These are phyloP conservation scores for Agrilus biguttatus DNA, from an alignment of 2,888 invertebrate species.

Conservation along the genomic window DNA sequence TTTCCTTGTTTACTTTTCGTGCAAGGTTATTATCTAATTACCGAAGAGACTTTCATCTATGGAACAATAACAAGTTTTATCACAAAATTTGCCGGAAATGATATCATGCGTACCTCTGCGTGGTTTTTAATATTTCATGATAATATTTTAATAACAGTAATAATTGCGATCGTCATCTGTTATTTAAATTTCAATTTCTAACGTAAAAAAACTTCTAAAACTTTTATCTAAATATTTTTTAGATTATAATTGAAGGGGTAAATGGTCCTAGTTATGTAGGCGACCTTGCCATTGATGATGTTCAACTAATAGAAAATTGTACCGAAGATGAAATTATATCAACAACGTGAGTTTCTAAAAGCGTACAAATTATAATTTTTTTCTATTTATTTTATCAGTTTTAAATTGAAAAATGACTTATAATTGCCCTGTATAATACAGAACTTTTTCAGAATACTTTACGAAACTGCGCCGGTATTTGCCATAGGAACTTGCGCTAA, in stretches of 20 bases:
- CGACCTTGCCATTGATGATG: slow-evolving; percentile 72
- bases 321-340: slow-evolving; percentile 10
- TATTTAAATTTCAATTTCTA: too few relatives aligned
- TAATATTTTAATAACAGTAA: not conserved
- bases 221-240: slow-evolving; percentile 14
- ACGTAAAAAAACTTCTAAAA: not conserved
- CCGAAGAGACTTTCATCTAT: not conserved
- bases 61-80: too few relatives aligned
- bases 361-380: too few relatives aligned
- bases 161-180: too few relatives aligned
- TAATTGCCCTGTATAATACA: too few relatives aligned
- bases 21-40: not conserved
- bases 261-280: slow-evolving; percentile 52
- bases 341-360: slow-evolving; percentile 12
- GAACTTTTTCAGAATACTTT: too few relatives aligned
- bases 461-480: slow-evolving; percentile 11
- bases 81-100: too few relatives aligned
- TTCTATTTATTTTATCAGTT: too few relatives aligned
- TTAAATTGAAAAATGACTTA: too few relatives aligned
- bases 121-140: not conserved
- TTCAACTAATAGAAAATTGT: slow-evolving; percentile 48
- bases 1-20: too few relatives aligned
- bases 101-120: not conserved
- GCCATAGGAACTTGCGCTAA: slow-evolving; percentile 36
- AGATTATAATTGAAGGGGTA: slow-evolving; percentile 67